A percentile compares a stretch with the other conserved stretches of the same genome.
phyloP scores from a whole-genome alignment of 2,113 vertebrate genomes.

The Calidris pugnax region DNA sequence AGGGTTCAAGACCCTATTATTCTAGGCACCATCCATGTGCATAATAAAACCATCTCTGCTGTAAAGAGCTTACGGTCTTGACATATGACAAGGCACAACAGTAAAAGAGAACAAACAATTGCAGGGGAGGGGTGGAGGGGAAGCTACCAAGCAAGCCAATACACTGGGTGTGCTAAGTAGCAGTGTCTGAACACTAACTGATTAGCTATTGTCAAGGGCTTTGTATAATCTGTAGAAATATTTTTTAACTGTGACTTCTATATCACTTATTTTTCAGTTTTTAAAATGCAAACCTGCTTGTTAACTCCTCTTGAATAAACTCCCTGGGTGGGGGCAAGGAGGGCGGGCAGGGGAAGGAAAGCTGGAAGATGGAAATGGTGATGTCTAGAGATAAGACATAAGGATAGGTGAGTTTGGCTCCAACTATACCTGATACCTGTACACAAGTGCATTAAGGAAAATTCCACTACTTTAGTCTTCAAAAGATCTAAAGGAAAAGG shows the following conservation, averaged over 20 bases:
- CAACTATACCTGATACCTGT: fast-evolving
- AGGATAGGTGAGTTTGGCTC: not conserved
- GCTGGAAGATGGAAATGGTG: not conserved
- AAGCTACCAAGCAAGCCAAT: conserved; percentile 31
- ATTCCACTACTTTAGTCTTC: not conserved
- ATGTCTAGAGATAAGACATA: not conserved
- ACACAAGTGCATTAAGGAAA: not conserved
- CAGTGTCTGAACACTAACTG: conserved; percentile 28
- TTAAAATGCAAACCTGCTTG: not conserved
- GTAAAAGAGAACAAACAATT: conserved; percentile 49
- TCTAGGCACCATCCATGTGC: conserved; percentile 18
- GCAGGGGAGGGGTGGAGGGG: not conserved
- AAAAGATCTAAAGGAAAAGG: not conserved
- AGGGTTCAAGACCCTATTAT: conserved; percentile 54
- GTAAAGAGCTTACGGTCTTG: conserved; percentile 59
- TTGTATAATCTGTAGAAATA: conserved; percentile 32
- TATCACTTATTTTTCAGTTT: conserved; percentile 7
- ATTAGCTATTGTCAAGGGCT: conserved; percentile 49
- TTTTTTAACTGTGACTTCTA: not conserved
- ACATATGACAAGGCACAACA: conserved; percentile 41
- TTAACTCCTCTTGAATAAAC: not conserved
- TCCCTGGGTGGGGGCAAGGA: not conserved
- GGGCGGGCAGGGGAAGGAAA: not conserved
- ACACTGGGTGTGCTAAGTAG: not conserved
- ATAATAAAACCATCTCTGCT: conserved; percentile 47